These are phyloP conservation scores for Tachypleus tridentatus DNA, from an alignment of 1,140 invertebrate species.

Conservation along the genomic window DNA sequence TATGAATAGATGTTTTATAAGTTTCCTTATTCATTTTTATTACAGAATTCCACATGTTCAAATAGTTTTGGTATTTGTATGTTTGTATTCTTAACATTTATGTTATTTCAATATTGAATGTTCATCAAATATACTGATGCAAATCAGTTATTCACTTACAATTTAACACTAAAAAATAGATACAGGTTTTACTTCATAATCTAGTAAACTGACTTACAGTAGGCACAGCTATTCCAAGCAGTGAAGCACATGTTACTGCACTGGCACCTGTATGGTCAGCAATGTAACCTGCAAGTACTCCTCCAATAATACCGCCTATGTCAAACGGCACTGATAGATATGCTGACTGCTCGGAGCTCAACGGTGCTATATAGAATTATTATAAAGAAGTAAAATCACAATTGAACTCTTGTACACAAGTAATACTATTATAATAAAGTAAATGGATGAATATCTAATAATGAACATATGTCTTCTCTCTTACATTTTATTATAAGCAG, in stretches of 20 bases:
- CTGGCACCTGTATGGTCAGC: slow-evolving; percentile 73
- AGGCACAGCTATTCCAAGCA: slow-evolving; percentile 68
- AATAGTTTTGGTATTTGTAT: no score
- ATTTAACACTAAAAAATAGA: no score
- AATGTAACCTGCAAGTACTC: slow-evolving; percentile 72
- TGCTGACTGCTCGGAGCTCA: slow-evolving; percentile 56
- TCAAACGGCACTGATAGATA: slow-evolving; percentile 83
- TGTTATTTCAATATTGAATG: no score
- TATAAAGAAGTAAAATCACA: slow-evolving; percentile 4
- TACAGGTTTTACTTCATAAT: no score
- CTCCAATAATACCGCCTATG: slow-evolving; percentile 75
- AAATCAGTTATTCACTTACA: no score
- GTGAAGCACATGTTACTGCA: slow-evolving; percentile 66
- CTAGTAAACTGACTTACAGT: slow-evolving; percentile 44
- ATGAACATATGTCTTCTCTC: no score
- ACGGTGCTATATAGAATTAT: slow-evolving; percentile 44
- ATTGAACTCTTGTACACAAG: not conserved
- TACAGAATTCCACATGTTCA: no score
- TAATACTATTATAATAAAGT: not conserved
- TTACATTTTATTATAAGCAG: no score
- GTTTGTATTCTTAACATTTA: no score
- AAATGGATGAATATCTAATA: slow-evolving; percentile 5
- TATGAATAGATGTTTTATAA: no score
- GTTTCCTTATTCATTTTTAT: no score
- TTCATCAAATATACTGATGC: no score